phyloP scores from a whole-genome alignment of 2,113 vertebrate species.

The Craseonycteris thonglongyai region DNA sequence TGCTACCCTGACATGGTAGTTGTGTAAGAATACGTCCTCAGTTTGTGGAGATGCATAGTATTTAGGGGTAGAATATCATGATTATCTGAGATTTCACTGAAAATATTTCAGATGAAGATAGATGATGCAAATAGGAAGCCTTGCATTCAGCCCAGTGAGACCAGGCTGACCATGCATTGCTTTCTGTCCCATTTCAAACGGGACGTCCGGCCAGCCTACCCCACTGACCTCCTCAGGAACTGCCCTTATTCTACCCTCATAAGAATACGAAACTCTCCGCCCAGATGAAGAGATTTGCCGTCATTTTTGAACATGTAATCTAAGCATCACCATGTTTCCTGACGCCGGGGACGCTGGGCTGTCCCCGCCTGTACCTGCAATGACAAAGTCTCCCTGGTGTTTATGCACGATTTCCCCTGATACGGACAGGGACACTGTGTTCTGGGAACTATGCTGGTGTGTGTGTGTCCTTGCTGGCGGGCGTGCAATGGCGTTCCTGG shows the following conservation, averaged over 20 bases:
- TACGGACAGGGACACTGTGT: not conserved
- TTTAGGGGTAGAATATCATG: not conserved
- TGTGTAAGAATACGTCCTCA: not conserved
- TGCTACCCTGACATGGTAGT: not conserved
- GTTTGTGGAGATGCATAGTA: not conserved
- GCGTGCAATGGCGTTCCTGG: not conserved
- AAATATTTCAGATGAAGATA: constrained; percentile 26
- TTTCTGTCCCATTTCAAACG: too few relatives aligned
- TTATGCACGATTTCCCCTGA: not conserved
- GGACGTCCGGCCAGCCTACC: too few relatives aligned
- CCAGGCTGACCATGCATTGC: too few relatives aligned
- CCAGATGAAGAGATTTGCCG: not conserved
- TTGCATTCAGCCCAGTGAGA: too few relatives aligned
- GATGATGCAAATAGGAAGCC: not conserved
- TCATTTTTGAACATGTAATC: too few relatives aligned
- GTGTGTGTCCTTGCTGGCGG: not conserved
- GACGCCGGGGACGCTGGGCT: not conserved
- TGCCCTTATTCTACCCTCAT: not conserved
- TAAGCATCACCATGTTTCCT: not conserved
- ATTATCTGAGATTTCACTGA: not conserved
- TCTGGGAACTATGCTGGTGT: not conserved
- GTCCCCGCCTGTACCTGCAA: not conserved
- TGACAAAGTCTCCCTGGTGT: not conserved
- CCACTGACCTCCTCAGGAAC: not conserved
- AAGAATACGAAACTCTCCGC: not conserved